Evolutionary conservation across 2,113 vertebrate genomes (phyloP), one percentile per base, ranked within the genome.

Genomic region (Ictalurus furcatus): DNA sequence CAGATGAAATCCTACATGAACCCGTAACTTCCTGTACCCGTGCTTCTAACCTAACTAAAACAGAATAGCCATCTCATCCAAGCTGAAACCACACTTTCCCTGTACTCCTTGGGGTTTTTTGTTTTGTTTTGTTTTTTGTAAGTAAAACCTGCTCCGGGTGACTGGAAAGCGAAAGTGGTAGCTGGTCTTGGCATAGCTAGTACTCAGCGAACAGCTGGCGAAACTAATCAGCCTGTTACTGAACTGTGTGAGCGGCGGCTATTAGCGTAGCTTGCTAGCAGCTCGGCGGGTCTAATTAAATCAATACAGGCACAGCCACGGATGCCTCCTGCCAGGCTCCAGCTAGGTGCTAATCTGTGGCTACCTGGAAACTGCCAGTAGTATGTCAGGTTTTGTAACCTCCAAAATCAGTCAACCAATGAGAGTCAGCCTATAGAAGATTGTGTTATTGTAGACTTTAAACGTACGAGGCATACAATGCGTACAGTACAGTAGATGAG

Each of bases 201-300:
- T 82, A 84, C 84, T 79, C 87, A 54, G 30, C n/a, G 69, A 87
- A 88, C 87, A 91, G 87, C 91, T 92, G 90, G 87, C 65, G 58
- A 34, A 71, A 84, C 85, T 84, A 87, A 90, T 86, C 84, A 90
- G 73, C 85, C 88, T 89, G 73, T 86, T 91, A 83, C 82, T 82
- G 7, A 54, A 73, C 69, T 37, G n/a, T 67, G 21, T 67, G 84
- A 81, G 54, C 52, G 28, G 76, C 58, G 52, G 85, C 65, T 85
- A 88, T 90, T 84, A 85, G 69, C 54, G 34, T 80, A 84, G 54
- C 90, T 84, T 84, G 30, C 86, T 85, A 87, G 89, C 89, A 88
- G 90, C 78, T 37, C 74, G 30, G 69, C 54, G 37, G 81, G 59
- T 65, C 91, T 91, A 91, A 91, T 93, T 90, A 89, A 93, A 91